Conservation (phyloP, 2,888 invertebrate species). For the Abrostola triplasia region DNA sequence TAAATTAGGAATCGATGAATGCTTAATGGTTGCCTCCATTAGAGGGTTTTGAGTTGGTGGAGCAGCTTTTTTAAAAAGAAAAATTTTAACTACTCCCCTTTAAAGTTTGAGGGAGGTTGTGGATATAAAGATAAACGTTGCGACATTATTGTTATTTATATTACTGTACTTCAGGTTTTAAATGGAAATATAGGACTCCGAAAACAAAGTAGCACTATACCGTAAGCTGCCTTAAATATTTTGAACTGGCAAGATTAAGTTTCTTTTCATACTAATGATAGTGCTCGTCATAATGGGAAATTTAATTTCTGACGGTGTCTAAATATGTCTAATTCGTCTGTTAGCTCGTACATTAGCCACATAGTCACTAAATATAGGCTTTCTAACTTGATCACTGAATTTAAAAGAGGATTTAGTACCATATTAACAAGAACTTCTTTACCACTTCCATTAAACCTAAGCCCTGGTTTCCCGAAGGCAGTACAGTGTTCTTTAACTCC, state of each 20-base stretch:
- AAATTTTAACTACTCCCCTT: constrained; percentile 77
- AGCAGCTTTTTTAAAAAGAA: constrained; percentile 74
- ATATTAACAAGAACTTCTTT: not conserved
- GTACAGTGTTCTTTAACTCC: constrained; percentile 72
- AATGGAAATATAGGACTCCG: too few relatives aligned
- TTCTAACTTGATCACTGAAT: too few relatives aligned
- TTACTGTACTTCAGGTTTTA: not conserved
- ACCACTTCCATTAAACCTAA: constrained; percentile 53
- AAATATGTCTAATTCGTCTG: too few relatives aligned
- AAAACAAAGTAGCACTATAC: too few relatives aligned
- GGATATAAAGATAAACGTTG: constrained; percentile 59
- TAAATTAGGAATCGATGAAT: constrained; percentile 86
- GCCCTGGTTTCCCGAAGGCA: constrained; percentile 40
- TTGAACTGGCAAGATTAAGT: too few relatives aligned
- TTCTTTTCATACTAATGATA: too few relatives aligned
- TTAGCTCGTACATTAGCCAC: too few relatives aligned
- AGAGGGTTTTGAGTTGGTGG: constrained; percentile 80
- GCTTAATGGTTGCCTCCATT: constrained; percentile 85
- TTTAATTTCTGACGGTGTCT: too few relatives aligned
- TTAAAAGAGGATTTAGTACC: too few relatives aligned
- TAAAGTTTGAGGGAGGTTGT: constrained; percentile 70
- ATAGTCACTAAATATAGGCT: too few relatives aligned
- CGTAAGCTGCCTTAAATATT: too few relatives aligned
- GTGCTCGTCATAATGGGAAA: too few relatives aligned
- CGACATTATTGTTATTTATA: constrained; percentile 7